Base-by-base conservation (phyloP, 2,888 invertebrate genomes). In the Cerceris rybyensis region DNA sequence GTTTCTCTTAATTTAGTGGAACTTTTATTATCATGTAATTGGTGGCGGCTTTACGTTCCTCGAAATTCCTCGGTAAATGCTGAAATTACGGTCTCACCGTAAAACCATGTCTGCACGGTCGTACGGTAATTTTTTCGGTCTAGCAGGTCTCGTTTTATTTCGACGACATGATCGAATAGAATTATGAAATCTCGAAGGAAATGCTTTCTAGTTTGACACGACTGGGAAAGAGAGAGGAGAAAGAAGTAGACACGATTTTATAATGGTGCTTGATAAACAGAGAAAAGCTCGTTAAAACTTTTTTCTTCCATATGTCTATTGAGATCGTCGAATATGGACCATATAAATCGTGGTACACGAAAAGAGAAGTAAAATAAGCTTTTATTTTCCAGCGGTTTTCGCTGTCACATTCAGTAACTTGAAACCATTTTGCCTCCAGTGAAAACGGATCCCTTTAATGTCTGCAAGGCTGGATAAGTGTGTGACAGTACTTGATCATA, bases 261-360 rank as follows among this genome's bases (percentile, higher is more conserved):
- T 11, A 50, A n/a, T n/a, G 50, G 5, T 1, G n/a, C 50, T 50
- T n/a, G 50, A 1, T 55, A 11, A 55, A 55, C 55, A 55, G 7
- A 8, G 16, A 9, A 16, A 58, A 58, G 11, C 55, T 72, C 17
- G 42, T 43, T 68, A 63, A 68, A 9, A 54, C n/a, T 66, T 55
- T 55, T 65, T 42, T 39, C 9, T 7, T 42, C 16, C 4, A 6
- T 7, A 4, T 9, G n/a, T 9, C n/a, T 43, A 55, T n/a, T 17
- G 17, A 17, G 41, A 55, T 55, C 43, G 13, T 17, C 4, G 13
- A 6, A 57, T 9, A 46, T 28, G n/a, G 7, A 43, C 13, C 65
- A n/a, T 28, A 46, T 17, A 41, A n/a, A 54, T 41, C 61, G 16
- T 52, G n/a, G 6, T 13, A 14, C n/a, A 54, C 16, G 14, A 46